phyloP scores from a whole-genome alignment of 2,797 vertebrate species.

The Mus caroli region DNA sequence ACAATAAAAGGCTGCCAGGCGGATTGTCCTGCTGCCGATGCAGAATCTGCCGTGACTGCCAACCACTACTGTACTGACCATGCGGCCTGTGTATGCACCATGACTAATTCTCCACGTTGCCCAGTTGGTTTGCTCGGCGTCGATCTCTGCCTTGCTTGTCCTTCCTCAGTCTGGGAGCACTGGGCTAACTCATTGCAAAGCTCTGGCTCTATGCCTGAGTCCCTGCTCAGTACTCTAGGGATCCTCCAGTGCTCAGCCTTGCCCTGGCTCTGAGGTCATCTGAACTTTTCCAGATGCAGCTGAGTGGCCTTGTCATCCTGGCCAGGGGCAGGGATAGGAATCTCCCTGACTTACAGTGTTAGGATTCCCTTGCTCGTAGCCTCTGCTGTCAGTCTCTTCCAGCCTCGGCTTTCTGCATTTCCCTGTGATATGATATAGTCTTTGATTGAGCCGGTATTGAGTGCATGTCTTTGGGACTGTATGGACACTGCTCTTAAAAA shows the following conservation, averaged over 20 bases:
- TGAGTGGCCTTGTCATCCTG: neutral
- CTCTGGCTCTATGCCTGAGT: neutral
- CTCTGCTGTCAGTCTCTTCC: neutral
- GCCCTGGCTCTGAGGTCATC: neutral
- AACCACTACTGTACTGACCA: accelerated
- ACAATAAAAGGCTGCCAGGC: neutral
- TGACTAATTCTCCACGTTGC: neutral
- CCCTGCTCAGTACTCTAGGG: neutral
- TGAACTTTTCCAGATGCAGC: neutral
- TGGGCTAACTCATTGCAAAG: neutral
- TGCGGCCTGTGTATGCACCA: neutral
- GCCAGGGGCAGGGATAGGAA: neutral
- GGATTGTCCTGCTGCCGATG: accelerated
- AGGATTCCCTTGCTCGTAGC: neutral
- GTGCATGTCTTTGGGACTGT: too few relatives aligned
- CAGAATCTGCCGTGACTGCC: neutral
- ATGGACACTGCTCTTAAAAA: neutral
- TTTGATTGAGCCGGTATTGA: neutral
- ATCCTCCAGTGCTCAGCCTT: neutral
- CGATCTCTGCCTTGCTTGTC: constrained; percentile 5
- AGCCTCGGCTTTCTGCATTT: neutral
- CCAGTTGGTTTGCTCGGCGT: neutral
- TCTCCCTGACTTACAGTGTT: neutral
- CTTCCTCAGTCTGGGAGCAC: neutral
- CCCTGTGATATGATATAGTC: neutral